These are phyloP conservation scores for Gortyna flavago DNA, from an alignment of 2,888 invertebrate genomes.

Conservation along the genomic window DNA sequence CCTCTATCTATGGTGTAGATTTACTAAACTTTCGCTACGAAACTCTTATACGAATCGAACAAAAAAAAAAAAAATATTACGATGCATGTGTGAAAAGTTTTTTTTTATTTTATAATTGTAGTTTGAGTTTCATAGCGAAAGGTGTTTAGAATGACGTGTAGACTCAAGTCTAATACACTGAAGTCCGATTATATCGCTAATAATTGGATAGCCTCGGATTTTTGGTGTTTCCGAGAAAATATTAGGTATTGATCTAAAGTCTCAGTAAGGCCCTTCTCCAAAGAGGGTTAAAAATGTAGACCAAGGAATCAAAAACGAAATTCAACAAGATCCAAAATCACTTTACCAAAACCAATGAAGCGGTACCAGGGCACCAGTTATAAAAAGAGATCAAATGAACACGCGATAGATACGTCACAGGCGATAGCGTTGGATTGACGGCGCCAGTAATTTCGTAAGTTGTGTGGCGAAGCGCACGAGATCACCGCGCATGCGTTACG, in stretches of 20 bases:
- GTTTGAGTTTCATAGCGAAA: no score
- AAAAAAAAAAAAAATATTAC: no score
- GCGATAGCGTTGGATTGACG: conserved; percentile 81
- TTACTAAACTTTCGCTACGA: no score
- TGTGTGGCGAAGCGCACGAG: conserved; percentile 74
- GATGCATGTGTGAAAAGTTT: no score
- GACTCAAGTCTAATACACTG: neutral
- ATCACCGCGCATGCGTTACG: conserved; percentile 51
- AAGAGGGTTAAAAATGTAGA: conserved; percentile 13
- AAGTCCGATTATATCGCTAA: neutral
- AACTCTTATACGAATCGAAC: no score
- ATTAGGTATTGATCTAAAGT: rapidly evolving
- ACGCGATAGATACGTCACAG: conserved; percentile 73
- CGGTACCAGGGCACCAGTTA: conserved; percentile 52
- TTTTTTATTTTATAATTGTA: no score
- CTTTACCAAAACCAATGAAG: conserved; percentile 50
- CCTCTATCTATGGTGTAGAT: no score
- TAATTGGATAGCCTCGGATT: no score
- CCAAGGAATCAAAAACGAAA: conserved; percentile 25
- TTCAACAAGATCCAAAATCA: conserved; percentile 25
- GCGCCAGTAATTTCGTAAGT: conserved; percentile 80
- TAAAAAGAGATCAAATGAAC: conserved; percentile 56
- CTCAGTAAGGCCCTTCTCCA: neutral
- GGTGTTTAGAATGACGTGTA: no score
- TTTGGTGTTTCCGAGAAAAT: neutral